Evolutionary conservation across 2,888 invertebrate genomes (phyloP), one percentile per base, ranked within the genome.

Genomic region (Azorinus chamasolen): DNA sequence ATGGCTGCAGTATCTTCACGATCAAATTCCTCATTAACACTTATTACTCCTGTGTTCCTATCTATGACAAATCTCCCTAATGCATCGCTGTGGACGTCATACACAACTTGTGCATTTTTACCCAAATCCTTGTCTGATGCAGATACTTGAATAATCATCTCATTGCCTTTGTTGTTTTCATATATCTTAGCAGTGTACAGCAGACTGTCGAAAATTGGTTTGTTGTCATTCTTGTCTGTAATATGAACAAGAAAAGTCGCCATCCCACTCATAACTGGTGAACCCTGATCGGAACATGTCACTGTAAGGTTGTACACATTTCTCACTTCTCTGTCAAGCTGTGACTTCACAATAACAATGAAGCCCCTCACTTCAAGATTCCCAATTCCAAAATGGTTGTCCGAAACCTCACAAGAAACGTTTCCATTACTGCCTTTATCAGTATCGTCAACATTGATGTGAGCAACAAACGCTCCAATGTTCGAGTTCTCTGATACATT

Each of bases 211-310:
- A 98, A 98, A 54, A 96, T 94, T 0, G 98, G 98, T 91, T 97
- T 96, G 92, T 98, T 98, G 93, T 98, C 98, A 93, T 99, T 98
- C 57, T 96, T 96, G 93, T 98, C 98, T 66, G 96, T 94, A 1
- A 98, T 81, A n/a, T 73, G 71, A 1, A 92, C 88, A 20, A 83
- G 84, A 65, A 92, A 88, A 24, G 74, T 72, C 2, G 77, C 78
- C 20, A 78, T 73, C 0, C 86, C 83, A 48, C 79, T 84, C 24
- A 88, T 57, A 0, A 76, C 70, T 12, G 88, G 88, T 0, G 51
- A 57, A 5, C 89, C 88, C 8, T 96, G 95, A 14, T 97, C 95
- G 91, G 68, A 64, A 61, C 91, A 92, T 2, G 82, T 84, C 46
- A 98, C 95, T 1, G 81, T 83, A 14, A 90, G 83, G 55, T 83